These are phyloP conservation scores for Labrus mixtus DNA, from an alignment of 2,113 vertebrate species.

Conservation along the genomic window DNA sequence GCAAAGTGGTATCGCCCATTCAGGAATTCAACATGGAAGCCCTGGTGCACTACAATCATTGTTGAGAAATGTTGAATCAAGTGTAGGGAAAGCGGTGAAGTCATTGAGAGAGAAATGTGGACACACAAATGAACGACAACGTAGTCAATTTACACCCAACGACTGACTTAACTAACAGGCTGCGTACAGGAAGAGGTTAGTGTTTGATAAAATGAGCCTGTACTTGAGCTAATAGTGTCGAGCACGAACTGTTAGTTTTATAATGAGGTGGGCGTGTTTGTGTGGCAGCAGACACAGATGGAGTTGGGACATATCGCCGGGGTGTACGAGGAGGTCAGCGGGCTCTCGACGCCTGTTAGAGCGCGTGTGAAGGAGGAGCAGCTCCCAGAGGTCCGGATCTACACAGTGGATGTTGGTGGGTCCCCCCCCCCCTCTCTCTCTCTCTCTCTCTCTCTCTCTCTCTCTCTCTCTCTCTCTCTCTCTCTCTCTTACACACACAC, in stretches of 20 bases:
- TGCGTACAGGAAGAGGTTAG: neutral
- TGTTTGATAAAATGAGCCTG: neutral
- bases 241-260: neutral
- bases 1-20: slow-evolving; percentile 63
- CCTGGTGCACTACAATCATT: neutral
- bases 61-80: neutral
- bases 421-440: neutral
- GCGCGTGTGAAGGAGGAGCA: slow-evolving; percentile 67
- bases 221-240: neutral
- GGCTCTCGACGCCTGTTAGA: slow-evolving; percentile 64
- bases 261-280: neutral
- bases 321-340: slow-evolving; percentile 66
- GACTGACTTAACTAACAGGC: neutral
- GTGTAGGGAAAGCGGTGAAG: neutral
- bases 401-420: slow-evolving; percentile 73
- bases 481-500: neutral
- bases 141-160: neutral
- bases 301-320: slow-evolving; percentile 55
- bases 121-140: rapidly evolving
- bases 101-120: neutral
- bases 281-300: slow-evolving; percentile 21
- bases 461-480: neutral
- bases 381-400: slow-evolving; percentile 13
- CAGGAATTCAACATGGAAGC: slow-evolving; percentile 68
- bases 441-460: neutral